A percentile compares a stretch with the other conserved stretches of the same genome.
Conservation (phyloP, 2,797 vertebrate genomes). For the Enteromius radiatus region DNA sequence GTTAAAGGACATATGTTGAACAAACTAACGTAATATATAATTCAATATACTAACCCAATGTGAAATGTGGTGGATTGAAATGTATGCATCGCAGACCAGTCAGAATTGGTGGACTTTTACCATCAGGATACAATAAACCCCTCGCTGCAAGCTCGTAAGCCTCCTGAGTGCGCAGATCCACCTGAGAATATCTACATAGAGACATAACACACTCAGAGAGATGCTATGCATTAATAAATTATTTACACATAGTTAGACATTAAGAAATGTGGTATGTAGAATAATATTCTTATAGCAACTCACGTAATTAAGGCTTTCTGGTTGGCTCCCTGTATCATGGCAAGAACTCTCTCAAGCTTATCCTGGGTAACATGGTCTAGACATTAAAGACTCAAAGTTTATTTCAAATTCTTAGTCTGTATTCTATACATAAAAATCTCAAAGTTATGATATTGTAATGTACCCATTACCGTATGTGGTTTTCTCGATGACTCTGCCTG, state of each 20-base stretch:
- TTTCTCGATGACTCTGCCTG: conserved; percentile 85
- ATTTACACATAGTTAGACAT: background rate
- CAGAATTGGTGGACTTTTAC: conserved; percentile 86
- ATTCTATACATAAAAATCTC: background rate
- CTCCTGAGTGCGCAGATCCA: conserved; percentile 89
- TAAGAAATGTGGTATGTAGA: background rate
- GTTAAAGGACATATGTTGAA: background rate
- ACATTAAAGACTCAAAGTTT: background rate
- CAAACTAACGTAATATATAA: background rate
- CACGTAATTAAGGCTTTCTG: conserved; percentile 91
- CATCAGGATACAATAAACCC: conserved; percentile 85
- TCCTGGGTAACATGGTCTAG: conserved; percentile 90
- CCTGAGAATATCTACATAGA: conserved; percentile 81
- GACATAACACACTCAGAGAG: background rate
- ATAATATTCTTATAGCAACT: conserved; percentile 52
- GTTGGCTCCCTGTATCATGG: conserved; percentile 90
- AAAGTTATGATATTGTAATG: background rate
- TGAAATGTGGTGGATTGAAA: conserved; percentile 88
- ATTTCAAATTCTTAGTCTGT: conserved; percentile 8
- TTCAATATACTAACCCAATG: conserved; percentile 80
- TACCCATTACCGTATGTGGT: conserved; percentile 86
- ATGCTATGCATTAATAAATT: background rate
- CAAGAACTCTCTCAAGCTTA: conserved; percentile 87
- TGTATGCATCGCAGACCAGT: conserved; percentile 82
- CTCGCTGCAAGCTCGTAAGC: conserved; percentile 90